Evolutionary conservation across 2,113 vertebrate species (phyloP), one percentile per base, ranked within the genome.

Genomic region (Dicerorhinus sumatrensis): DNA sequence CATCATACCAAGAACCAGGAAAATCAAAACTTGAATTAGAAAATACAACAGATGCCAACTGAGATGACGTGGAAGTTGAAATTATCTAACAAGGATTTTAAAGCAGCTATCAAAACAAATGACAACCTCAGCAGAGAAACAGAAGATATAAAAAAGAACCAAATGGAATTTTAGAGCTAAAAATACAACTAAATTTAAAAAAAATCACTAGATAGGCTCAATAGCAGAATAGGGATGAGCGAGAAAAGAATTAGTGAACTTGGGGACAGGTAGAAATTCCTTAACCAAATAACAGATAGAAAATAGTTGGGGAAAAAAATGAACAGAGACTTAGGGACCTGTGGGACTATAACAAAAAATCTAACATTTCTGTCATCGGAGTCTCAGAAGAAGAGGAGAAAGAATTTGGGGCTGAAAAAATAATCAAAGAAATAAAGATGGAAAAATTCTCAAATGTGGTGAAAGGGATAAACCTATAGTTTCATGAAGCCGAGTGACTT

Each of bases 91-190:
- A 96, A 94, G 39, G 10, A 39, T 95, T 97, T 97, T 86, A 92
- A 96, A 95, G 54, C 39, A 94, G 23, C 42, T 93, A 31, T 84
- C 92, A 67, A 97, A 82, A 92, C 73, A 97, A 92, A 86, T 69
- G 76, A 88, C 29, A 80, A 54, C 58, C 21, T 91, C 39, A 84
- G 20, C 25, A 96, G 81, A 97, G 84, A 94, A 91, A 60, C 54
- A 65, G 39, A 81, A 77, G 67, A 54, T 83, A 84, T 21, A 88
- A 65, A 73, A 96, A 88, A 84, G 13, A 81, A 85, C 27, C 51
- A 88, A 89, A 62, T 80, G 20, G 21, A 91, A 63, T 92, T 94
- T 86, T 25, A 96, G 73, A 94, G 87, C 58, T 92, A 88, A 94
- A 97, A 82, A 63, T 88, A 69, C 8, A 85, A 80, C 76, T 88